Evolutionary conservation across 2,113 vertebrate species (phyloP).

Genomic region (Lipophrys pholis): DNA sequence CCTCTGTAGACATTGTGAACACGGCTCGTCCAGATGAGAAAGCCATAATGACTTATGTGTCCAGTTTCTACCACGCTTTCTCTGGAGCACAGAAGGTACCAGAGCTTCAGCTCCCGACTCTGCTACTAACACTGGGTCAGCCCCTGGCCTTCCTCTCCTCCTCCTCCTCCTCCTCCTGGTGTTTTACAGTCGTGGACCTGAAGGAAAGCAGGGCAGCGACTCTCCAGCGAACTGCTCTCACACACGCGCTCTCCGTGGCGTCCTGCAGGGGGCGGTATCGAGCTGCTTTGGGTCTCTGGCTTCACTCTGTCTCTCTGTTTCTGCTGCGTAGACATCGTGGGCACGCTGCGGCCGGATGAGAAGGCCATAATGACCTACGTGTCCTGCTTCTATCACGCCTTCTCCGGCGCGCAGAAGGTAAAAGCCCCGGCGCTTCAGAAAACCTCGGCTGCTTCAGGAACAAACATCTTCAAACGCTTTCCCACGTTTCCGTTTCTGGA

Average conservation of each 20-base stretch:
- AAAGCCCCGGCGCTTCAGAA: slow-evolving; percentile 78
- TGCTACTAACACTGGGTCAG: slow-evolving; percentile 63
- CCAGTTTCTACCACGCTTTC: slow-evolving; percentile 99
- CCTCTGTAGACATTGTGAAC: slow-evolving; percentile 93
- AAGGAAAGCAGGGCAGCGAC: too few species aligned
- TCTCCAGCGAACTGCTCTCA: too few species aligned
- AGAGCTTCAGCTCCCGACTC: slow-evolving; percentile 15
- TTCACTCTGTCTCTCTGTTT: slow-evolving; percentile 72
- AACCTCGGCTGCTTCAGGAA: too few species aligned
- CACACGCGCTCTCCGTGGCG: too few species aligned
- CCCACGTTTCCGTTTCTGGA: slow-evolving; percentile 33
- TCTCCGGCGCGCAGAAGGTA: slow-evolving; percentile 99
- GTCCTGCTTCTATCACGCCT: slow-evolving; percentile 99
- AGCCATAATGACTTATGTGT: slow-evolving; percentile 99
- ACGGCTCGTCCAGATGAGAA: slow-evolving; percentile 97
- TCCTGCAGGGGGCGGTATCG: background rate
- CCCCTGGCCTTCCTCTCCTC: slow-evolving; percentile 50
- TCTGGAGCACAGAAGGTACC: slow-evolving; percentile 97
- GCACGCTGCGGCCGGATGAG: slow-evolving; percentile 97
- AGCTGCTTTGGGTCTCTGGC: slow-evolving; percentile 78
- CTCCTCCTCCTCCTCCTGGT: background rate
- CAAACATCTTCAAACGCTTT: slow-evolving; percentile 23
- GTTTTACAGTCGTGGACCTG: too few species aligned
- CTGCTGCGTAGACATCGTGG: slow-evolving; percentile 94
- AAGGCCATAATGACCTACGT: slow-evolving; percentile 99